These are phyloP conservation scores for Phalloptychus januarius DNA, from an alignment of 2,797 vertebrate genomes.

Conservation along the genomic window DNA sequence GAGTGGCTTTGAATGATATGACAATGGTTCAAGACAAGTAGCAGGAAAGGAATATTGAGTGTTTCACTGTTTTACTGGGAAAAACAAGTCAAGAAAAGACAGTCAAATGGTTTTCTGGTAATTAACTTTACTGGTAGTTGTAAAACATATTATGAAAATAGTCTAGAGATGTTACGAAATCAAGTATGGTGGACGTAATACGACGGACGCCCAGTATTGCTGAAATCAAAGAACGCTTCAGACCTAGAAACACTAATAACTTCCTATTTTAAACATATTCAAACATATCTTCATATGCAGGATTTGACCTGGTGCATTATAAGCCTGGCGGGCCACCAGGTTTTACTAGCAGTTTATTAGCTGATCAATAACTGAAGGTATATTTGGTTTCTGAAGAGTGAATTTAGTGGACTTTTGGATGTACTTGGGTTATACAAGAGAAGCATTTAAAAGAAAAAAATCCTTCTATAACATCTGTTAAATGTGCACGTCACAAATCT, in stretches of 20 bases:
- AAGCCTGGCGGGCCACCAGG: too few relatives aligned
- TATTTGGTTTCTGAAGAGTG: background rate
- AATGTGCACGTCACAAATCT: background rate
- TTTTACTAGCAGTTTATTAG: background rate
- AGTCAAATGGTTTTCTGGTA: background rate
- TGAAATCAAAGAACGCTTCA: background rate
- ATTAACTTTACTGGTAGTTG: background rate
- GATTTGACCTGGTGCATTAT: too few relatives aligned
- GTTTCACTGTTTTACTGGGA: background rate
- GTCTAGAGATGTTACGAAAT: background rate
- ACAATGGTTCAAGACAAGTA: background rate
- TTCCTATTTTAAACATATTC: background rate
- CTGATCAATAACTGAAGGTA: background rate
- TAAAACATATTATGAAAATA: background rate
- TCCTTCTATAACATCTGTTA: background rate
- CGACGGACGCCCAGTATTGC: background rate
- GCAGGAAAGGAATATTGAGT: conserved; percentile 4
- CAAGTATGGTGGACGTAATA: background rate
- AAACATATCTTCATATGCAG: background rate
- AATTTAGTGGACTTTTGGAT: background rate
- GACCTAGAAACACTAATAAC: background rate
- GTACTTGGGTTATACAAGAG: background rate
- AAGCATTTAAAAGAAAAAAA: background rate
- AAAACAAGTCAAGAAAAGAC: background rate
- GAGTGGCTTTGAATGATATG: conserved; percentile 5